Percentiles rank a stretch among this genome's conserved stretches.
phyloP scores from a whole-genome alignment of 2,113 vertebrate genomes.

The Oryzias curvinotus region DNA sequence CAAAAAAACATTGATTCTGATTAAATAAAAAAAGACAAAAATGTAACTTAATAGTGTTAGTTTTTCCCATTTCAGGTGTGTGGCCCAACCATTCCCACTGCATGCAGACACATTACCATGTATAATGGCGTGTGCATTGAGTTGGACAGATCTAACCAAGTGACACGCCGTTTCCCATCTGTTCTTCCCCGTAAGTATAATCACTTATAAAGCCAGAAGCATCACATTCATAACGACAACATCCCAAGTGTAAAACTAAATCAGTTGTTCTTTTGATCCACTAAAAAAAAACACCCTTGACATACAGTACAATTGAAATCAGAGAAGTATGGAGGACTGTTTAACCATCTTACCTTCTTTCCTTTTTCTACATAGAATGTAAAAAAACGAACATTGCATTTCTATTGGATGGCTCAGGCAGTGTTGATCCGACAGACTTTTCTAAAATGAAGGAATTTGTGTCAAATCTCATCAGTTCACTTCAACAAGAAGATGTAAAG shows the following conservation, averaged over 20 bases:
- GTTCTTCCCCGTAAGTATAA: not conserved
- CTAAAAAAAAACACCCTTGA: too few relatives aligned
- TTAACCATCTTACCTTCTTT: not conserved
- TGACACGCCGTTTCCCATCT: not conserved
- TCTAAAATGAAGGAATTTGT: conserved; percentile 56
- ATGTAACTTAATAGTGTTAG: not conserved
- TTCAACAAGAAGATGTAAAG: conserved; percentile 29
- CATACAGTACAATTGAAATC: too few relatives aligned
- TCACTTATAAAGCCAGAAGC: too few relatives aligned
- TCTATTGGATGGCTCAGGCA: conserved; percentile 75
- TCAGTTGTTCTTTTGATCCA: too few relatives aligned
- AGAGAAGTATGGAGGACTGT: too few relatives aligned
- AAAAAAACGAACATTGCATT: conserved; percentile 68
- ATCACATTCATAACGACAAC: too few relatives aligned
- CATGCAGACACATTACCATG: conserved; percentile 65
- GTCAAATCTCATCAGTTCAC: conserved; percentile 25
- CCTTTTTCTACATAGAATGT: conserved; percentile 56
- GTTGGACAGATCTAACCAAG: not conserved
- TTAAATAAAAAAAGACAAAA: not conserved
- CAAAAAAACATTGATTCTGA: not conserved
- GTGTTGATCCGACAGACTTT: conserved; percentile 2
- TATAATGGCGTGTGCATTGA: conserved; percentile 69
- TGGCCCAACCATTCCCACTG: conserved; percentile 74
- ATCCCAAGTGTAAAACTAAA: too few relatives aligned
- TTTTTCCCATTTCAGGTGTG: conserved; percentile 56